A percentile compares a stretch with the other conserved stretches of the same genome.
Conservation (phyloP, 2,888 invertebrate species). For the Poecilobothrus nobilitatus region DNA sequence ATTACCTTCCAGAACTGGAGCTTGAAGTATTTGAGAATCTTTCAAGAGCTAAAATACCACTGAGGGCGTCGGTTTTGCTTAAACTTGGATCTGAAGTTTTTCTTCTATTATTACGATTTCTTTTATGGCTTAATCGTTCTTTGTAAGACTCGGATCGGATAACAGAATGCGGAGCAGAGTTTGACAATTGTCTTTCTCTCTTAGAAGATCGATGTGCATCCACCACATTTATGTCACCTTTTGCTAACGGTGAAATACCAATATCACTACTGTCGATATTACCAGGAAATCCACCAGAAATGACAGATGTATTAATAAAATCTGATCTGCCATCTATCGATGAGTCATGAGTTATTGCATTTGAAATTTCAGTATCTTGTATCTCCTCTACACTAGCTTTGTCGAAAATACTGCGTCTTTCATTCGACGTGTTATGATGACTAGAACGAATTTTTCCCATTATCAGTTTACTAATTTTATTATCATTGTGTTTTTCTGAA, state of each 20-base stretch:
- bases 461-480: conserved; percentile 58
- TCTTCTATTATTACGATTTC: conserved; percentile 58
- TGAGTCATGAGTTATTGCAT: conserved; percentile 23
- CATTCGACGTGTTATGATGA: conserved; percentile 18
- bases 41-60: not conserved
- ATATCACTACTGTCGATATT: conserved; percentile 24
- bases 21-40: conserved; percentile 61
- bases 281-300: conserved; percentile 30
- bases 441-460: conserved; percentile 54
- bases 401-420: not conserved
- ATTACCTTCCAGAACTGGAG: conserved; percentile 45
- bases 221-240: conserved; percentile 34
- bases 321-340: conserved; percentile 41
- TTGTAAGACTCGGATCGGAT: conserved; percentile 68
- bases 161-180: conserved; percentile 45
- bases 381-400: not conserved
- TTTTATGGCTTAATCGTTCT: conserved; percentile 56
- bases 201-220: conserved; percentile 32
- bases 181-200: conserved; percentile 31
- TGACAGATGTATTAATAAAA: conserved; percentile 35
- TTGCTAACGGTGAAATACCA: conserved; percentile 31
- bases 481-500: conserved; percentile 46
- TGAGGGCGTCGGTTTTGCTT: conserved; percentile 46
- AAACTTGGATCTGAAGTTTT: conserved; percentile 76
- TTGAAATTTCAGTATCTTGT: not conserved